phyloP scores from a whole-genome alignment of 2,888 invertebrate genomes.

The Nycteola revayana region DNA sequence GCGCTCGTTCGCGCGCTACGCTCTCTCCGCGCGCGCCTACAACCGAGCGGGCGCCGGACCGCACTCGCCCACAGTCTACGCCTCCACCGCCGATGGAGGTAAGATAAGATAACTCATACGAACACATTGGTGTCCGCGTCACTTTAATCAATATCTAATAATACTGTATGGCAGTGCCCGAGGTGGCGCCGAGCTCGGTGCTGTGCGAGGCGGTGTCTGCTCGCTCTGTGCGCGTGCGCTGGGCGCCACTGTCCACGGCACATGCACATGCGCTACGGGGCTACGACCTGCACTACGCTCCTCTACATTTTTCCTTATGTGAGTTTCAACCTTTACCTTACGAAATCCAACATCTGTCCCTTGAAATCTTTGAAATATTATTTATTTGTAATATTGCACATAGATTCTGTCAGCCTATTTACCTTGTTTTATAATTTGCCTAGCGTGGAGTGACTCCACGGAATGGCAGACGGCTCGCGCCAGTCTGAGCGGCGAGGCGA shows the following conservation, averaged over 20 bases:
- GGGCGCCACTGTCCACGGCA: conserved; percentile 82
- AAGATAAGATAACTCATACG: conserved; percentile 4
- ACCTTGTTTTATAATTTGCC: background rate
- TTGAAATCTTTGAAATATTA: too few relatives aligned
- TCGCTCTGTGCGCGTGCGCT: conserved; percentile 86
- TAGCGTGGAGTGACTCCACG: conserved; percentile 19
- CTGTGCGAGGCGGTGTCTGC: conserved; percentile 86
- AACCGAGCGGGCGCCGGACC: conserved; percentile 92
- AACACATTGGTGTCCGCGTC: background rate
- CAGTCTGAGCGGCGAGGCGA: conserved; percentile 53
- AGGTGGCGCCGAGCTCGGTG: conserved; percentile 85
- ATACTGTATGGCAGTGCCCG: conserved; percentile 81
- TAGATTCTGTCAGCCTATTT: too few relatives aligned
- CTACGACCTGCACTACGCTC: conserved; percentile 90
- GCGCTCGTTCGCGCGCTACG: conserved; percentile 89
- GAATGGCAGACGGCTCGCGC: conserved; percentile 26
- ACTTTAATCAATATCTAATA: too few relatives aligned
- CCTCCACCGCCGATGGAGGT: conserved; percentile 91
- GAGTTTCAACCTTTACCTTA: too few relatives aligned
- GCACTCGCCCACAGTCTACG: conserved; percentile 85
- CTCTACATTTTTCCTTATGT: conserved; percentile 52
- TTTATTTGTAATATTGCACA: too few relatives aligned
- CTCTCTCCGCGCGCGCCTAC: conserved; percentile 89
- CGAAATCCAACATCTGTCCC: too few relatives aligned
- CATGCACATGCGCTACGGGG: conserved; percentile 86